Evolutionary conservation across 2,797 vertebrate species (phyloP).

Genomic region (Salmo trutta): DNA sequence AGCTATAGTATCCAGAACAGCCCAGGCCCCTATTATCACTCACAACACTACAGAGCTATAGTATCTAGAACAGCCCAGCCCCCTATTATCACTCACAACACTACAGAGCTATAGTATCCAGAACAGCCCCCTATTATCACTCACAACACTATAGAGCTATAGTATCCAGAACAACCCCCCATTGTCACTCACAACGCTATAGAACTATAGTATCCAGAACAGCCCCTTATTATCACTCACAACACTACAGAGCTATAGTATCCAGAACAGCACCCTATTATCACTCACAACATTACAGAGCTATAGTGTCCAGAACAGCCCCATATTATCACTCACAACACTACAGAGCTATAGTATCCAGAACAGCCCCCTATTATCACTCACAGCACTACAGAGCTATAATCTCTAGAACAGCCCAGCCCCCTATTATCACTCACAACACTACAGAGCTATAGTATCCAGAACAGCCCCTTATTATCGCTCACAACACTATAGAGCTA

Average conservation of each 20-base stretch:
- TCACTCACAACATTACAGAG: not conserved
- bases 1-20: too few relatives aligned
- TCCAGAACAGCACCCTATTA: too few relatives aligned
- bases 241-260: not conserved
- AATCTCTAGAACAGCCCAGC: constrained; percentile 8
- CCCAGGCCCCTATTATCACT: not conserved
- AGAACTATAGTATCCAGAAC: too few relatives aligned
- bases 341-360: too few relatives aligned
- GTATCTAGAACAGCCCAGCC: constrained; percentile 13
- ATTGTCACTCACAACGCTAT: too few relatives aligned
- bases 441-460: too few relatives aligned
- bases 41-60: not conserved
- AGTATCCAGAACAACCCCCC: not conserved
- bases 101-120: too few relatives aligned
- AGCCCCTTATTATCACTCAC: not conserved
- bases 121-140: constrained; percentile 1
- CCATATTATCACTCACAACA: too few relatives aligned
- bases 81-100: constrained; percentile 9
- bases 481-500: not conserved
- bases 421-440: constrained; percentile 11
- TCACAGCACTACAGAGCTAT: not conserved
- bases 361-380: not conserved
- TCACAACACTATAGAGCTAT: not conserved
- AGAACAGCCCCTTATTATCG: constrained; percentile 3
- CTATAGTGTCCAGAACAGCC: too few relatives aligned